Conservation (phyloP, 1,140 invertebrate species). For the Pentalonia nigronervosa region DNA sequence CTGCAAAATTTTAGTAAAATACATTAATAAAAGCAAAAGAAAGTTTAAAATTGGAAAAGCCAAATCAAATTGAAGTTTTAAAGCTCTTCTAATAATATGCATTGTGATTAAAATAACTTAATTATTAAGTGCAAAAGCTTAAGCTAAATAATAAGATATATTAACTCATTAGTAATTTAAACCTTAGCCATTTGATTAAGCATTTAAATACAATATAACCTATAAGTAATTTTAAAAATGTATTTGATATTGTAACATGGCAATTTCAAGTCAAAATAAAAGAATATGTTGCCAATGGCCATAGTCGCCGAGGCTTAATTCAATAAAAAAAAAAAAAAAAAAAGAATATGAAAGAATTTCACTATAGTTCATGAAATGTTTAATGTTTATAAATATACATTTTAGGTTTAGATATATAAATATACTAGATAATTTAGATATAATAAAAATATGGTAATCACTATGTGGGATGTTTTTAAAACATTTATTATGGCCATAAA, state of each 20-base stretch:
- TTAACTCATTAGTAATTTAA: no score
- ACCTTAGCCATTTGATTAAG: neutral
- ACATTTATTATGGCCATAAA: neutral
- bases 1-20: constrained; percentile 56
- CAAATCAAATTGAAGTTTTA: neutral
- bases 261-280: neutral
- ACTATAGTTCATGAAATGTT: neutral
- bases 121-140: neutral
- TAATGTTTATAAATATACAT: neutral
- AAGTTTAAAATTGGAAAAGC: neutral
- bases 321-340: no score
- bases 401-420: neutral
- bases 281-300: no score
- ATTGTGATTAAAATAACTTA: neutral
- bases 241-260: neutral
- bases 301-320: no score
- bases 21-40: constrained; percentile 54
- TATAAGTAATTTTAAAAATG: neutral
- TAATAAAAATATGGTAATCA: neutral
- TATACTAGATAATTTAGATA: neutral
- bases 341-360: neutral
- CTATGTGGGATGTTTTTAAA: neutral
- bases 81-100: neutral
- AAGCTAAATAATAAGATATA: neutral
- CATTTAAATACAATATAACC: neutral